Evolutionary conservation across 2,888 invertebrate species (phyloP).

Genomic region (Leucozona laternaria): DNA sequence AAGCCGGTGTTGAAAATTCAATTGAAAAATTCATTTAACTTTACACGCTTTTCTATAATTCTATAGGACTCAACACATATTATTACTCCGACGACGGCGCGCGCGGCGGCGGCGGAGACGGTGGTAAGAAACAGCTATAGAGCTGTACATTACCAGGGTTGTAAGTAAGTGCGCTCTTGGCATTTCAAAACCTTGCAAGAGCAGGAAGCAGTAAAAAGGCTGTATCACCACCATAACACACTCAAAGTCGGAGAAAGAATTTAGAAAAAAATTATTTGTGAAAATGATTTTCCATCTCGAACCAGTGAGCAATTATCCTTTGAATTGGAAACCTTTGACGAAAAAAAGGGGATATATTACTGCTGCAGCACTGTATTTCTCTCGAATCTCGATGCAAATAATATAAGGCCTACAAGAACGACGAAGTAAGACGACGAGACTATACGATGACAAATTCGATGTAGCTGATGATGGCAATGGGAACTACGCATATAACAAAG

Average conservation of each 20-base stretch:
- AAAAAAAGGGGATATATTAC: constrained; percentile 78
- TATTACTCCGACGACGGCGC: neutral
- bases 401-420: constrained; percentile 51
- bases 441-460: constrained; percentile 52
- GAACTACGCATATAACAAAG: constrained; percentile 26
- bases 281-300: constrained; percentile 73
- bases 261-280: constrained; percentile 62
- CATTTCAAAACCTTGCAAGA: constrained; percentile 12
- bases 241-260: constrained; percentile 10
- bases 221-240: constrained; percentile 14
- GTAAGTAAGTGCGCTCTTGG: neutral
- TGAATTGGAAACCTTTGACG: constrained; percentile 78
- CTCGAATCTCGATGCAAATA: constrained; percentile 61
- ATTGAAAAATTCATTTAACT: constrained; percentile 74
- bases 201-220: constrained; percentile 32
- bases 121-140: neutral
- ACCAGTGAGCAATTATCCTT: constrained; percentile 80
- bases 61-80: constrained; percentile 1
- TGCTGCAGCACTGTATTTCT: constrained; percentile 25
- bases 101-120: neutral
- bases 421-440: constrained; percentile 5
- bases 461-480: constrained; percentile 45
- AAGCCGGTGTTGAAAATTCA: constrained; percentile 71
- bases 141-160: neutral
- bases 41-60: constrained; percentile 48